phyloP scores from a whole-genome alignment of 2,888 invertebrate species.

The Patella ulyssiponensis region DNA sequence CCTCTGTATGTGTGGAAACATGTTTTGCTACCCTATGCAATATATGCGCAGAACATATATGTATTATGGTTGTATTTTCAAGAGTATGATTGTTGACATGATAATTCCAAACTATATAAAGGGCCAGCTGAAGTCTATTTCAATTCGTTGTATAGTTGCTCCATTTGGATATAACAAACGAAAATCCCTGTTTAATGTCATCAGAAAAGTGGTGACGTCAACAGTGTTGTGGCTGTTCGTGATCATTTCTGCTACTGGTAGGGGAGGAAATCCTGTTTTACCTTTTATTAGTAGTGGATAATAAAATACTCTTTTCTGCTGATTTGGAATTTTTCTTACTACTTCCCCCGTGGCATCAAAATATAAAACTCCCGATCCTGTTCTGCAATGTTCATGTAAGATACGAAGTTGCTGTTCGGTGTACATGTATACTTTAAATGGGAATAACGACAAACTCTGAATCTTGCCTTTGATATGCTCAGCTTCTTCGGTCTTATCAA shows the following conservation, averaged over 20 bases:
- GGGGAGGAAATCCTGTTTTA: neutral
- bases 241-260: neutral
- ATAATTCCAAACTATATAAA: neutral
- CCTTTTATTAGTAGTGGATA: neutral
- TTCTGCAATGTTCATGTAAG: neutral
- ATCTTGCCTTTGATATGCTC: neutral
- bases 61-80: neutral
- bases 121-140: neutral
- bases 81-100: neutral
- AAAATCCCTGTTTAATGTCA: neutral
- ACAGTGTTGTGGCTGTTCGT: neutral
- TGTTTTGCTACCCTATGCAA: neutral
- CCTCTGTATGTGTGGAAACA: neutral
- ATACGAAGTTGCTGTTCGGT: neutral
- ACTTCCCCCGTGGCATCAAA: slow-evolving; percentile 1
- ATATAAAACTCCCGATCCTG: neutral
- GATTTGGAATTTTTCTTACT: neutral
- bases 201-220: neutral
- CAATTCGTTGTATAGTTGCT: neutral
- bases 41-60: neutral
- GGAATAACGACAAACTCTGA: neutral
- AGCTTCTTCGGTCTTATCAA: neutral
- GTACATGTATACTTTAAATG: neutral
- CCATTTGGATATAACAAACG: neutral
- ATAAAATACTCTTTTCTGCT: neutral